These are phyloP conservation scores for Cydia splendana DNA, from an alignment of 1,140 invertebrate species.

Conservation along the genomic window DNA sequence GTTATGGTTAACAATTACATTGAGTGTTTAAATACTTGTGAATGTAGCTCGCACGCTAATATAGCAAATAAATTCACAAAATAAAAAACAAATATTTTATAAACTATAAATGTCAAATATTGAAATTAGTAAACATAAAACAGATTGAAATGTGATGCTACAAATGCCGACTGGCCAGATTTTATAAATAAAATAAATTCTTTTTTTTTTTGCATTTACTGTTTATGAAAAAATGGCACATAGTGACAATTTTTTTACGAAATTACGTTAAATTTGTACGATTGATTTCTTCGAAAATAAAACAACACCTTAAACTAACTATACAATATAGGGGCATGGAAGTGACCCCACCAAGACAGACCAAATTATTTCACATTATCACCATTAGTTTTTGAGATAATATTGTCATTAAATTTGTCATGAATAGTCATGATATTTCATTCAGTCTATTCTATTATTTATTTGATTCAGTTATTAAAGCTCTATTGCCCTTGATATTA, in stretches of 20 bases:
- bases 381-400: too few relatives aligned
- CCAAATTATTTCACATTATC: background rate
- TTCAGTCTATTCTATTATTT: conserved; percentile 10
- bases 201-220: background rate
- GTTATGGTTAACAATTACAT: too few relatives aligned
- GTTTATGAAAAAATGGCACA: background rate
- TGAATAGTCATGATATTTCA: background rate
- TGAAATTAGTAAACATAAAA: too few relatives aligned
- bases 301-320: background rate
- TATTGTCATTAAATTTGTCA: background rate
- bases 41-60: too few relatives aligned
- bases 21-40: too few relatives aligned
- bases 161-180: too few relatives aligned
- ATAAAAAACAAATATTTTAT: too few relatives aligned
- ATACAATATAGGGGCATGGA: background rate
- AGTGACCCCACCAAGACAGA: background rate
- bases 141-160: background rate
- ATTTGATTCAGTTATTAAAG: background rate
- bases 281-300: background rate
- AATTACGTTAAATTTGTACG: background rate
- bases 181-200: too few relatives aligned
- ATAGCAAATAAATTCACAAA: too few relatives aligned
- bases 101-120: too few relatives aligned
- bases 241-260: background rate
- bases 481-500: background rate